phyloP scores from a whole-genome alignment of 2,113 vertebrate genomes.

The Azemiops feae region DNA sequence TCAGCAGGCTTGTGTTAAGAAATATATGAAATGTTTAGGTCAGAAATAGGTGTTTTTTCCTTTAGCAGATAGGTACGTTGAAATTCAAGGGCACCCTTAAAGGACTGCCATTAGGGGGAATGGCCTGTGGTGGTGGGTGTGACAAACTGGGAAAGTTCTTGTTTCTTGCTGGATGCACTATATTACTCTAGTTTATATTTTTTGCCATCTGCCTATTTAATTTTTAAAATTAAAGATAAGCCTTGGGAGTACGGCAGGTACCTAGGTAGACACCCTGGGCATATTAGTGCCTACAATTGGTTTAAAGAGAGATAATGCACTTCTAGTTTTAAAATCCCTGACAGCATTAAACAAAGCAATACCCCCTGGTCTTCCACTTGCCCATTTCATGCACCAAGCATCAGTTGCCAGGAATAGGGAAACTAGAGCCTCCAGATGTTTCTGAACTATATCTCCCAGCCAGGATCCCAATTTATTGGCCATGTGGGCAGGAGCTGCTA shows the following conservation, averaged over 20 bases:
- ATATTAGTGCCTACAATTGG: neutral
- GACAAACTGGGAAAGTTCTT: neutral
- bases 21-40: neutral
- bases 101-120: neutral
- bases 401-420: neutral
- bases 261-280: neutral
- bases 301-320: neutral
- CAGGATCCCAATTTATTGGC: neutral
- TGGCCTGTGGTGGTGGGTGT: neutral
- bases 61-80: neutral
- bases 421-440: neutral
- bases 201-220: neutral
- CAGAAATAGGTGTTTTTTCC: neutral
- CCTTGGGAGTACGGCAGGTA: neutral
- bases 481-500: neutral
- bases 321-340: neutral
- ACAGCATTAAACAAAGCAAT: neutral
- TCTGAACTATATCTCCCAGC: neutral
- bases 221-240: neutral
- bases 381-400: neutral
- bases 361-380: too few relatives aligned
- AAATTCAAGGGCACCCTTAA: neutral
- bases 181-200: neutral
- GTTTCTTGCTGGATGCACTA: neutral
- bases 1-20: neutral